Evolutionary conservation across 2,797 vertebrate species (phyloP).

Genomic region (Notolabrus celidotus): DNA sequence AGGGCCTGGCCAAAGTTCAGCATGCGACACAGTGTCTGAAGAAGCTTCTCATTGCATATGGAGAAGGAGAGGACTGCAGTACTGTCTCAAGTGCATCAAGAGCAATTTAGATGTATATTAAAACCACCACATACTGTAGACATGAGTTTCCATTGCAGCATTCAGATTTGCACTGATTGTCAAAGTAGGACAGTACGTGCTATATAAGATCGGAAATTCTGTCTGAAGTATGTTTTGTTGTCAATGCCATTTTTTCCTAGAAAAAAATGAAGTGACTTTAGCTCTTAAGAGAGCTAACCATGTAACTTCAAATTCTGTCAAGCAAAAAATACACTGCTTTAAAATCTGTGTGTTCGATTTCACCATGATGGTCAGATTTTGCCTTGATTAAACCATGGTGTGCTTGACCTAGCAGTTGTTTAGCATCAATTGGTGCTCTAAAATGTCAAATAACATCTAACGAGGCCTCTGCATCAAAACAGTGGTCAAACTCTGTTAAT

Average conservation of each 20-base stretch:
- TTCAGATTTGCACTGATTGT: background rate
- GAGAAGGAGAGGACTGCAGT: constrained; percentile 20
- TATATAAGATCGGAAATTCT: background rate
- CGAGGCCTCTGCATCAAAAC: constrained; percentile 24
- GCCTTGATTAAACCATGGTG: constrained; percentile 30
- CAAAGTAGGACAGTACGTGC: background rate
- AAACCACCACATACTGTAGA: background rate
- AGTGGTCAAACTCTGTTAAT: constrained; percentile 44
- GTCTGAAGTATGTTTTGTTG: background rate
- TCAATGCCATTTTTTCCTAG: background rate
- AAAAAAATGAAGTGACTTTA: background rate
- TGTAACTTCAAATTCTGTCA: constrained; percentile 1
- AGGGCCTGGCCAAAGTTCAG: constrained; percentile 74
- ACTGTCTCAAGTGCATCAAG: constrained; percentile 7
- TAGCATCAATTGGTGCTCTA: constrained; percentile 1
- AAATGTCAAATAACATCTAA: constrained; percentile 7
- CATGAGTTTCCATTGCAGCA: background rate
- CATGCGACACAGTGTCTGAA: constrained; percentile 59
- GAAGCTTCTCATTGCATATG: constrained; percentile 53
- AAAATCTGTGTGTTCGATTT: constrained; percentile 5
- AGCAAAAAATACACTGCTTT: constrained; percentile 5
- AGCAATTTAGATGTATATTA: background rate
- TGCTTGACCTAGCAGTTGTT: constrained; percentile 5
- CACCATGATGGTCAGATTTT: constrained; percentile 13
- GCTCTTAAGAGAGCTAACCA: background rate